phyloP scores from a whole-genome alignment of 2,113 vertebrate species.

The Psammodynastes pulverulentus region DNA sequence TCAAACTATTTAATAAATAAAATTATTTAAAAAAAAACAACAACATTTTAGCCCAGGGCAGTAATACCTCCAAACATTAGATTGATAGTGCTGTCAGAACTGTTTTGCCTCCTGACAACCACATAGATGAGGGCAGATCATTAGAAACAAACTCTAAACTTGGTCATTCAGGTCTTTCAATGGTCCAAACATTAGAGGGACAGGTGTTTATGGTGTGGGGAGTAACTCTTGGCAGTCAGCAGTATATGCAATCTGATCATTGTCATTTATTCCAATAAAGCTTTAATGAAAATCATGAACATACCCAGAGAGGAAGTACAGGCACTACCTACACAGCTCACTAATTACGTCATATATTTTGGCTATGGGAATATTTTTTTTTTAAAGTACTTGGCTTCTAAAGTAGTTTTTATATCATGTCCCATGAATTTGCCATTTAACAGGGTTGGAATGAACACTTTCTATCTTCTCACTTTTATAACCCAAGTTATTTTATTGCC shows the following conservation, averaged over 20 bases:
- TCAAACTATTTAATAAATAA: too few relatives aligned
- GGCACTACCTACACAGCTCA: not conserved
- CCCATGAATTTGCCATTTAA: not conserved
- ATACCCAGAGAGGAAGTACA: not conserved
- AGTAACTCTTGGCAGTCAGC: not conserved
- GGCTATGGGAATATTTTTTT: not conserved
- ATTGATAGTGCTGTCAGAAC: not conserved
- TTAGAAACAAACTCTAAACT: not conserved
- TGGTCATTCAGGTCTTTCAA: not conserved
- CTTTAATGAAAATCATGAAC: not conserved
- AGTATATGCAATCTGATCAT: not conserved
- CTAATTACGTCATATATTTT: not conserved
- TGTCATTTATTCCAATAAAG: not conserved
- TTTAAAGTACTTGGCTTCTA: not conserved
- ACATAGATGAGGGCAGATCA: not conserved
- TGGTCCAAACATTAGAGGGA: not conserved
- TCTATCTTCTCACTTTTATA: not conserved
- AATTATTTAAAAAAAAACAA: too few relatives aligned
- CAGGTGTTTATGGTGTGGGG: not conserved
- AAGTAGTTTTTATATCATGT: not conserved
- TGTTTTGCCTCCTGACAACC: not conserved
- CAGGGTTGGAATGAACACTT: constrained; percentile 22
- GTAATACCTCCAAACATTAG: not conserved
- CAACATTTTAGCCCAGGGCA: not conserved
- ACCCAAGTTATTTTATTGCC: constrained; percentile 20